Evolutionary conservation across 2,113 vertebrate species (phyloP).

Genomic region (Brachyhypopomus occidentalis): DNA sequence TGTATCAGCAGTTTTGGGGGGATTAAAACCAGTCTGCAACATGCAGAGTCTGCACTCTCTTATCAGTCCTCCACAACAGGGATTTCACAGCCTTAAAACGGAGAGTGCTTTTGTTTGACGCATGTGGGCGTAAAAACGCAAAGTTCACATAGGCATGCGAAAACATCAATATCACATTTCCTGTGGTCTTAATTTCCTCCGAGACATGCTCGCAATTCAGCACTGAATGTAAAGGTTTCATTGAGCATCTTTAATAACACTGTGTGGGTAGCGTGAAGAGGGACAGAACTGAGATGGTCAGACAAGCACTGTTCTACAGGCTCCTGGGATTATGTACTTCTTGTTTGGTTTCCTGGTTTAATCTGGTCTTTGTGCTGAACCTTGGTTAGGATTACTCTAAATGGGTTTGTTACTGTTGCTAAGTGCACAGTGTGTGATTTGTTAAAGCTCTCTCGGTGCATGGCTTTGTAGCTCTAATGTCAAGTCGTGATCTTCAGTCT

Average conservation of each 20-base stretch:
- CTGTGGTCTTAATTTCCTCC: conserved; percentile 75
- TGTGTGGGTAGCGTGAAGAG: background rate
- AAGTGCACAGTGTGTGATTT: background rate
- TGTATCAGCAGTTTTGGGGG: conserved; percentile 33
- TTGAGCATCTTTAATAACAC: conserved; percentile 19
- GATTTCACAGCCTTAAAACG: conserved; percentile 52
- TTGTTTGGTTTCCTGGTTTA: background rate
- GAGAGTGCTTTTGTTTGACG: conserved; percentile 48
- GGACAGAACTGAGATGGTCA: background rate
- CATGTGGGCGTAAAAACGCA: conserved; percentile 50
- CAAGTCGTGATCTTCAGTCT: background rate
- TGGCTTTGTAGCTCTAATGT: background rate
- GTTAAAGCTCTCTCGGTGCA: background rate
- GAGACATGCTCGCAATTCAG: conserved; percentile 35
- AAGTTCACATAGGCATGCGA: conserved; percentile 69
- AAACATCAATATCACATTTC: conserved; percentile 79
- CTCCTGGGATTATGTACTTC: background rate
- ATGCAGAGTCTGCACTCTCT: conserved; percentile 48
- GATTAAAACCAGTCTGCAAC: conserved; percentile 41
- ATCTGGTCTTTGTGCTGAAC: background rate
- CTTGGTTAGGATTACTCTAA: background rate
- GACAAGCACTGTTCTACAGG: background rate
- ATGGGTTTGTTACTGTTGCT: background rate
- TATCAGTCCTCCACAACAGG: conserved; percentile 54
- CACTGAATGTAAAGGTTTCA: conserved; percentile 50